phyloP scores from a whole-genome alignment of 2,113 vertebrate species.

The Muscicapa adusta region DNA sequence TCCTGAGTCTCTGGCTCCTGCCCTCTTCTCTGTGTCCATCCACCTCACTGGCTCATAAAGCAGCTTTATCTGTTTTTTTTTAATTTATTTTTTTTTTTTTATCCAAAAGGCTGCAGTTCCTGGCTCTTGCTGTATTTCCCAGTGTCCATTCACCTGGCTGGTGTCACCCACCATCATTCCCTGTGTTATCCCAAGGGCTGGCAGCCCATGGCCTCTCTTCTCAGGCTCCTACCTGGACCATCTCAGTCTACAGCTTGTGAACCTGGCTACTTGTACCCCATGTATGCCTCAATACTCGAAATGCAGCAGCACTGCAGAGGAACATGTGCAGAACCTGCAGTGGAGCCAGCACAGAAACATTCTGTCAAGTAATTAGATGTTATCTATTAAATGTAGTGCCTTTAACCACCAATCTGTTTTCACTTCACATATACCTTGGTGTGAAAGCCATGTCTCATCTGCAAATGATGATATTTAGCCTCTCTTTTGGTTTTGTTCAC shows the following conservation, averaged over 20 bases:
- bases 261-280: rapidly evolving
- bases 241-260: not conserved
- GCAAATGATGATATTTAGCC: not conserved
- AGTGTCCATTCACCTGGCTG: not conserved
- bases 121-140: rapidly evolving
- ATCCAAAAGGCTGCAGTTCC: not conserved
- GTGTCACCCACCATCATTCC: not conserved
- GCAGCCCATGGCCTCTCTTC: not conserved
- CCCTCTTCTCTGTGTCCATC: not conserved
- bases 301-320: not conserved
- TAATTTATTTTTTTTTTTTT: not conserved
- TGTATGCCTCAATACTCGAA: rapidly evolving
- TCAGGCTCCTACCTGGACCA: rapidly evolving
- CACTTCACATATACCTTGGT: not conserved
- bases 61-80: not conserved
- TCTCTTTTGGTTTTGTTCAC: not conserved
- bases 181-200: not conserved
- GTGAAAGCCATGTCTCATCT: not conserved
- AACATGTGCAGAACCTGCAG: not conserved
- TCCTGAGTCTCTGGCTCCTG: rapidly evolving
- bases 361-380: not conserved
- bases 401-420: not conserved
- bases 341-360: not conserved
- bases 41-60: not conserved
- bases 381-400: not conserved